A percentile compares a stretch with the other conserved stretches of the same genome.
phyloP scores from a whole-genome alignment of 2,113 vertebrate species.

The Paraplagusia blochii region DNA sequence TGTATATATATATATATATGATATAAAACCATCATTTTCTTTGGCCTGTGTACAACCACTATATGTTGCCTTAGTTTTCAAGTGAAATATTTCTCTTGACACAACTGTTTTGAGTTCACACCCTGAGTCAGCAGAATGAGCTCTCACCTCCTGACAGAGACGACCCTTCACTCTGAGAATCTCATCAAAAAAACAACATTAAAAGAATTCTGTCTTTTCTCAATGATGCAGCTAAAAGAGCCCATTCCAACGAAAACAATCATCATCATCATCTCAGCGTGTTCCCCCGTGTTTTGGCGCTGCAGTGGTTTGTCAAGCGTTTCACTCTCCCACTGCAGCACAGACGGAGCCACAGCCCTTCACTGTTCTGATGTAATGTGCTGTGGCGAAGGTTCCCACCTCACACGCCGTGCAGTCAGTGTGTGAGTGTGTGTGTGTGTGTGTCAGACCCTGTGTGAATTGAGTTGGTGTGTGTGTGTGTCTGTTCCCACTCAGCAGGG shows the following conservation, averaged over 20 bases:
- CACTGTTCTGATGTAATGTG: constrained; percentile 63
- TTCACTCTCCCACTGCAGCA: constrained; percentile 34
- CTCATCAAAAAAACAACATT: too few relatives aligned
- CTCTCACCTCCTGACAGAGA: too few relatives aligned
- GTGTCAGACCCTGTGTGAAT: constrained; percentile 4
- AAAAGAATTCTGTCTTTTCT: constrained; percentile 19
- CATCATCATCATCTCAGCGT: constrained; percentile 22
- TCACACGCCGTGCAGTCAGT: constrained; percentile 21
- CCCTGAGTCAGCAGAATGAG: too few relatives aligned
- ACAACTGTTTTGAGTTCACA: too few relatives aligned
- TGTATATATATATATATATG: too few relatives aligned
- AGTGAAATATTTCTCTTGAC: too few relatives aligned
- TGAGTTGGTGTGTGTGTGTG: constrained; percentile 14
- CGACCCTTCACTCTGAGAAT: too few relatives aligned
- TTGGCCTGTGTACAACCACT: too few relatives aligned
- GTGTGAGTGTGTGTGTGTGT: constrained; percentile 1
- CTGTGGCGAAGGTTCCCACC: constrained; percentile 56
- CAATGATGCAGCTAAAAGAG: constrained; percentile 27
- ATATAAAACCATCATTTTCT: too few relatives aligned
- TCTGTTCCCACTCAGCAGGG: constrained; percentile 32
- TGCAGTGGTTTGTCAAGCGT: constrained; percentile 41
- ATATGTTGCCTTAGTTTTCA: too few relatives aligned
- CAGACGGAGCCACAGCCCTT: constrained; percentile 45
- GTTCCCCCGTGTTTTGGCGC: constrained; percentile 43
- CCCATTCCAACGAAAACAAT: constrained; percentile 29